Evolutionary conservation across 1,140 invertebrate genomes (phyloP).

Genomic region (Lepidurus packardi): DNA sequence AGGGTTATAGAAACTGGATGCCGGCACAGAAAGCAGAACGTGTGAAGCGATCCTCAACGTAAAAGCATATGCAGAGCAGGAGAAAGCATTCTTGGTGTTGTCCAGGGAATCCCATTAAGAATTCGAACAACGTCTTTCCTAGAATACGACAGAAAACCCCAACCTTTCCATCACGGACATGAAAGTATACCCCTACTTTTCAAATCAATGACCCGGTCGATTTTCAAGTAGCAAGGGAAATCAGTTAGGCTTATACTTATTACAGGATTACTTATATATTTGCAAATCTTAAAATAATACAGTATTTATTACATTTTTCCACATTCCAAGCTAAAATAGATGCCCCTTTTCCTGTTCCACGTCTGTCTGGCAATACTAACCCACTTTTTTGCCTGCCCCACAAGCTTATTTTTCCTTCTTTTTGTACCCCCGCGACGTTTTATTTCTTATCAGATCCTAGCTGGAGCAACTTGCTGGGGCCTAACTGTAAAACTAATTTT

Average conservation of each 20-base stretch:
- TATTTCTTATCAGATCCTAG: not conserved
- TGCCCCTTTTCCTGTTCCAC: not conserved
- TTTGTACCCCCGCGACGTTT: not conserved
- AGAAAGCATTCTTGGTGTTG: not conserved
- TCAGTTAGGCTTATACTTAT: not conserved
- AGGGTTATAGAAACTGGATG: conserved; percentile 9
- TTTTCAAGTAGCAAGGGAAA: not conserved
- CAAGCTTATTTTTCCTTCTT: not conserved
- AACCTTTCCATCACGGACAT: not conserved
- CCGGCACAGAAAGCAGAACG: conserved; percentile 7
- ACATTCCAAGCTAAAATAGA: not conserved
- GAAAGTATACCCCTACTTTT: not conserved
- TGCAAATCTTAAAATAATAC: not conserved
- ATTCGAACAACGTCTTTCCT: not conserved
- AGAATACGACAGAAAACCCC: not conserved
- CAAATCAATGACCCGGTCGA: too few relatives aligned
- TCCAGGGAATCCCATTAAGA: not conserved
- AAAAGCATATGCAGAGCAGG: not conserved
- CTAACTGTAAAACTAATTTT: not conserved
- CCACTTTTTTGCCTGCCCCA: not conserved
- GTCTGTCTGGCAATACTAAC: not conserved
- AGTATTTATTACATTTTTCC: not conserved
- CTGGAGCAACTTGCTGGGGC: not conserved
- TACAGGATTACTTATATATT: not conserved
- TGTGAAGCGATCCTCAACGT: not conserved